Percentiles rank a stretch among this genome's conserved stretches.
phyloP scores from a whole-genome alignment of 2,888 invertebrate species.

The Meganola albula region DNA sequence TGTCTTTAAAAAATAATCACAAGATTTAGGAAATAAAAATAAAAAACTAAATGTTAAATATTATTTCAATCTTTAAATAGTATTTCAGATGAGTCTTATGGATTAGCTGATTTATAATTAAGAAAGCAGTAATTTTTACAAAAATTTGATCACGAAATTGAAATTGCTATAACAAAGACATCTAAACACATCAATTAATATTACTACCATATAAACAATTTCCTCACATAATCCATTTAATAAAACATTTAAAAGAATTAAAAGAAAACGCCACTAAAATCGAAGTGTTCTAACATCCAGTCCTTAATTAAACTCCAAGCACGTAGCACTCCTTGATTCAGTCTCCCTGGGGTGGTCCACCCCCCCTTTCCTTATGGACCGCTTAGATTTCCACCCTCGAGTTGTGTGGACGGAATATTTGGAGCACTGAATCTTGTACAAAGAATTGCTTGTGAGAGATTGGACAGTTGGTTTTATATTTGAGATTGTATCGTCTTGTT shows the following conservation, averaged over 20 bases:
- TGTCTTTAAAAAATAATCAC: too few species aligned
- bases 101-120: too few species aligned
- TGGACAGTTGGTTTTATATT: slow-evolving; percentile 57
- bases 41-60: too few species aligned
- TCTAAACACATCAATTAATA: slow-evolving; percentile 7
- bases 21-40: too few species aligned
- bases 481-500: too few species aligned
- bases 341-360: slow-evolving; percentile 51
- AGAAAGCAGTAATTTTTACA: too few species aligned
- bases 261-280: slow-evolving; percentile 72
- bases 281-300: slow-evolving; percentile 69
- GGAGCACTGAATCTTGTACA: slow-evolving; percentile 72
- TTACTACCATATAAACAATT: slow-evolving; percentile 22
- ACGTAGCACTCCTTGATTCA: slow-evolving; percentile 77
- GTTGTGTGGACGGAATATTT: slow-evolving; percentile 72
- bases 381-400: slow-evolving; percentile 75
- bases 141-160: too few species aligned
- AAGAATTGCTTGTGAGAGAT: slow-evolving; percentile 72
- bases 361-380: slow-evolving; percentile 69
- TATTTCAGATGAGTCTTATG: too few species aligned
- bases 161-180: slow-evolving; percentile 1
- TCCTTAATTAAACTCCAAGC: slow-evolving; percentile 74
- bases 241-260: slow-evolving; percentile 45
- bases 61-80: too few species aligned
- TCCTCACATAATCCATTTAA: slow-evolving; percentile 28